Percentiles rank a stretch among this genome's conserved stretches.
Evolutionary conservation across 2,888 invertebrate genomes (phyloP).

Genomic region (Kuschelorhynchus macadamiae): DNA sequence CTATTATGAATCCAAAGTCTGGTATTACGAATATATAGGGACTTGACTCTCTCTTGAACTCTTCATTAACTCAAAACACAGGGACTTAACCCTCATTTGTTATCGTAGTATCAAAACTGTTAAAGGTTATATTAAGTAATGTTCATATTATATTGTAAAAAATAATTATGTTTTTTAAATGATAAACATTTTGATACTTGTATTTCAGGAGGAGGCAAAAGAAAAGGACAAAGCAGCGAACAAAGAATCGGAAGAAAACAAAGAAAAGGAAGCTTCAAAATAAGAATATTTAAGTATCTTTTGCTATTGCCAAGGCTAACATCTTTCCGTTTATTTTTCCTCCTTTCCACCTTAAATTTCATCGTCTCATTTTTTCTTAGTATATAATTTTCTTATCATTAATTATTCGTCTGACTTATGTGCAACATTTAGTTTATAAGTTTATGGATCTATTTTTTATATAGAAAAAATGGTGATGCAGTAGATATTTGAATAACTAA

Average conservation of each 20-base stretch:
- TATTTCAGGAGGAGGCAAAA: constrained; percentile 82
- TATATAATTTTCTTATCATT: constrained; percentile 35
- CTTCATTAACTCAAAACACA: too few relatives aligned
- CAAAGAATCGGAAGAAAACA: constrained; percentile 78
- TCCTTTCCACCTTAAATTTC: constrained; percentile 30
- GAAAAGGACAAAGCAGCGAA: constrained; percentile 76
- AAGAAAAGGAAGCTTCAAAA: constrained; percentile 75
- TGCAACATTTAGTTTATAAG: constrained; percentile 68
- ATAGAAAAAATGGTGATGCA: background rate
- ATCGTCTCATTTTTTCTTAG: constrained; percentile 47
- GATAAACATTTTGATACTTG: too few relatives aligned
- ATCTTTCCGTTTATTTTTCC: constrained; percentile 51
- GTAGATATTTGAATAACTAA: constrained; percentile 9
- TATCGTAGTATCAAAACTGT: too few relatives aligned
- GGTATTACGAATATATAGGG: too few relatives aligned
- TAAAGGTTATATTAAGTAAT: too few relatives aligned
- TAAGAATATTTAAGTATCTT: constrained; percentile 63
- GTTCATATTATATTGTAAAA: too few relatives aligned
- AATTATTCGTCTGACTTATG: constrained; percentile 61
- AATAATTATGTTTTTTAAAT: too few relatives aligned
- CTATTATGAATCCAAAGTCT: too few relatives aligned
- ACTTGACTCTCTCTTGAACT: too few relatives aligned
- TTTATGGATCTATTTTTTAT: constrained; percentile 51
- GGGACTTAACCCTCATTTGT: too few relatives aligned
- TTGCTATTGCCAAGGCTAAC: constrained; percentile 62